Base-by-base conservation (phyloP, 2,113 vertebrate genomes). In the Plestiodon gilberti region DNA sequence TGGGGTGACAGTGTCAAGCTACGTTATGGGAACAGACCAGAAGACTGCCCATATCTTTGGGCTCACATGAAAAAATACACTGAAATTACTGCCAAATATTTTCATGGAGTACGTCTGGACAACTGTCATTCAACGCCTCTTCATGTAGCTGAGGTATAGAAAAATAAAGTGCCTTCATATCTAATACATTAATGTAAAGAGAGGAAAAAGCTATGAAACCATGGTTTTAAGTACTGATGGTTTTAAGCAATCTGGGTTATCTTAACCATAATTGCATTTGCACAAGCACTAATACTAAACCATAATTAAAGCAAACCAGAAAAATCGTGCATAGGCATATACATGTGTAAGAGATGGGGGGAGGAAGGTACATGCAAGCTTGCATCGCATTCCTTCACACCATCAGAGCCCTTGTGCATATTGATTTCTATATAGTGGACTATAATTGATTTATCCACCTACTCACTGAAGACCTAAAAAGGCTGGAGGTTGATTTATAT, bases 1-100 rank as follows among this genome's bases (percentile, higher is more conserved):
- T 99, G 99, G 99, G 98, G 98, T 1, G 99, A 99, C 96, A 99
- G 98, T 8, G 98, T 99, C 33, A 99, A 99, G 81, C 96, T 99
- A 3, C 98, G 98, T 15, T 99, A 99, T 23, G 99, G 99, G 30
- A 95, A 93, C 3, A 97, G 97, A 69, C 98, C 99, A 1, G 97
- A 98, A 74, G 98, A 99, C 90, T 99, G 98, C 84, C 98, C 99
- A 0, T 99, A 98, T 80, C 97, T 99, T 40, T 99, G 99, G 99
- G 97, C 96, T 11, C 98, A 99, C 91, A 99, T 99, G 99, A 97
- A 96, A 94, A 98, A 97, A 89, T 99, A 99, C 92, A 99, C 99
- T 0, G 98, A 99, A 93, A 98, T 98, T 87, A 98, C 97, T 7
- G 99, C 98, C 74, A 97, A 95, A 1, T 95, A 98, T 82, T 99